Conservation (phyloP, 1,140 invertebrate genomes). For the Dendroctonus ponderosae region DNA sequence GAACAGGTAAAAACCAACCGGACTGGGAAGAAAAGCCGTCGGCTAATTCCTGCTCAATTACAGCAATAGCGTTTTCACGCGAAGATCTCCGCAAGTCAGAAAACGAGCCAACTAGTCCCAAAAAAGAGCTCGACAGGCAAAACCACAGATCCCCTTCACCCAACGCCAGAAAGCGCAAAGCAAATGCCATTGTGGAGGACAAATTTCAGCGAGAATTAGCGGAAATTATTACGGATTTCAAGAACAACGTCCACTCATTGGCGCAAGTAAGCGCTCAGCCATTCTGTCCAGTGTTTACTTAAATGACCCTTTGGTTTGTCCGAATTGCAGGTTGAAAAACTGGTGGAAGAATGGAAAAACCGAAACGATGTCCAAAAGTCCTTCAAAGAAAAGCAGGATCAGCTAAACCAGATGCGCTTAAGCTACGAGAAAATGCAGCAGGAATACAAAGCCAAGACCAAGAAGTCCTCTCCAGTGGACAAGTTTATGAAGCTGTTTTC, state of each 20-base stretch:
- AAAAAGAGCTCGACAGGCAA: conserved; percentile 1
- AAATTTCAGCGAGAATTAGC: conserved; percentile 73
- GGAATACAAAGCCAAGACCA: conserved; percentile 65
- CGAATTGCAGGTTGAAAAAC: conserved; percentile 57
- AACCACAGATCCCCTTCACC: not conserved
- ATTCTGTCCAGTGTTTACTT: too few relatives aligned
- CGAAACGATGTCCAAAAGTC: conserved; percentile 83
- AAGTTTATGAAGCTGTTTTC: conserved; percentile 75
- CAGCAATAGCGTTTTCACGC: conserved; percentile 11
- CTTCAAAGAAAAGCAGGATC: conserved; percentile 79
- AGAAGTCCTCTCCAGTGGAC: conserved; percentile 75
- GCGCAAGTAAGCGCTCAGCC: conserved; percentile 59
- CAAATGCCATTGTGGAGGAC: conserved; percentile 42
- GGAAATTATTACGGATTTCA: conserved; percentile 86
- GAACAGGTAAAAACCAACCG: conserved; percentile 1
- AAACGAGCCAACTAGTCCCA: conserved; percentile 1
- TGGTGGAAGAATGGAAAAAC: conserved; percentile 81
- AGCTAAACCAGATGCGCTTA: conserved; percentile 72
- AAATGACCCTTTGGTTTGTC: not conserved
- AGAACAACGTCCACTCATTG: conserved; percentile 83
- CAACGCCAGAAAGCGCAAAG: conserved; percentile 7
- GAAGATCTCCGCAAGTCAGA: conserved; percentile 8
- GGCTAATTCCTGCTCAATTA: not conserved
- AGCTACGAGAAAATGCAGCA: conserved; percentile 81
- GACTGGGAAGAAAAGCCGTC: not conserved